These are phyloP conservation scores for Eilema caniola DNA, from an alignment of 2,888 invertebrate genomes.

Conservation along the genomic window DNA sequence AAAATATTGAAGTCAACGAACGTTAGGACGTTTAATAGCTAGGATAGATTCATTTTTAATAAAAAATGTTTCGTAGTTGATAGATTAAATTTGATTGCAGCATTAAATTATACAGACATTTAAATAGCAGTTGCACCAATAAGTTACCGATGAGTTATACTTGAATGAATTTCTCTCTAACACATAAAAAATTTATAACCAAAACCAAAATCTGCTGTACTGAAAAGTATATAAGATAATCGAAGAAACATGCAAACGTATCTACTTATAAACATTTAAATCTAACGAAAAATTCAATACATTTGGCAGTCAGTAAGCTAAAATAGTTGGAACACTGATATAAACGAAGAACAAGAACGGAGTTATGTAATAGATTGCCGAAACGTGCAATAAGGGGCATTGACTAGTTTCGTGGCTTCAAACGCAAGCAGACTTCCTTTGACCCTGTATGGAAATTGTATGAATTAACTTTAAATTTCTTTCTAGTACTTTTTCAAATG, in stretches of 20 bases:
- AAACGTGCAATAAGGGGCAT: neutral
- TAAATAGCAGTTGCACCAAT: neutral
- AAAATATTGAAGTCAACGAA: conserved; percentile 1
- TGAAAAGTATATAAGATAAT: neutral
- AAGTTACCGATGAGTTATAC: neutral
- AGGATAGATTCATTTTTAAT: neutral
- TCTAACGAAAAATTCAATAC: neutral
- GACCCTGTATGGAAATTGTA: neutral
- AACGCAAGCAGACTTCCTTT: neutral
- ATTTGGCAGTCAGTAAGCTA: neutral
- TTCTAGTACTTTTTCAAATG: neutral
- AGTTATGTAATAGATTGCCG: conserved; percentile 14
- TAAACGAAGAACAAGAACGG: conserved; percentile 9
- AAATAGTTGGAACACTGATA: neutral
- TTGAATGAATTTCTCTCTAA: neutral
- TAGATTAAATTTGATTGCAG: neutral
- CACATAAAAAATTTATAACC: neutral
- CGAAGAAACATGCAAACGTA: neutral
- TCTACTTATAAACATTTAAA: neutral
- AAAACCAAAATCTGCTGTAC: neutral
- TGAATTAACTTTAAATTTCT: neutral
- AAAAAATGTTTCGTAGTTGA: neutral
- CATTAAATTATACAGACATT: neutral
- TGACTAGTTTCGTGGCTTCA: neutral
- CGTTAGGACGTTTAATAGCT: neutral